Evolutionary conservation across 2,113 vertebrate species (phyloP).

Genomic region (Stegastes partitus): DNA sequence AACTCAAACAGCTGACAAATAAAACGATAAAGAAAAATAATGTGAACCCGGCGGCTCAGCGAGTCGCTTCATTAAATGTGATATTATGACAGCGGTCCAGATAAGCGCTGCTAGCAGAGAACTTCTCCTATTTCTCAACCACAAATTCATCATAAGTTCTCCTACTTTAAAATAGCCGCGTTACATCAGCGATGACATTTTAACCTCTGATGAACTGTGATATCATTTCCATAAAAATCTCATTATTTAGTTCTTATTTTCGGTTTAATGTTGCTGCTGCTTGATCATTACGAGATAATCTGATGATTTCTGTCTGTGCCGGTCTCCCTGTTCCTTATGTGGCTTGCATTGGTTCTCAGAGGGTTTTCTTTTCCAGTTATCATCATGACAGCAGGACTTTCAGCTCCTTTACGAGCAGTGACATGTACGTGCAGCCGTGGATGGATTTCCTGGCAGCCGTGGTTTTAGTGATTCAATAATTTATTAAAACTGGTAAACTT

Average conservation of each 20-base stretch:
- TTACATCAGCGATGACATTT: conserved; percentile 20
- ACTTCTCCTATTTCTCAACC: conserved; percentile 54
- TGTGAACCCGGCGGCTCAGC: neutral
- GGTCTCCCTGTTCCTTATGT: too few relatives aligned
- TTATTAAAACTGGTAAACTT: neutral
- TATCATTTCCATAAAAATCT: neutral
- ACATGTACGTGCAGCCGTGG: neutral
- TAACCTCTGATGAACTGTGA: conserved; percentile 22
- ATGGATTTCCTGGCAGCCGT: neutral
- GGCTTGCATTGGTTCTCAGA: too few relatives aligned
- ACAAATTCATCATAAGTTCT: conserved; percentile 21
- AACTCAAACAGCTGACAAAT: neutral
- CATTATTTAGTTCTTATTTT: conserved; percentile 1
- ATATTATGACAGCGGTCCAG: neutral
- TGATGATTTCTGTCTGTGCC: neutral
- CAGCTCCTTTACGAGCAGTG: neutral
- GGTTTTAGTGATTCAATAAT: neutral
- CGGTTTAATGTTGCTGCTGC: neutral
- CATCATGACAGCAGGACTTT: too few relatives aligned
- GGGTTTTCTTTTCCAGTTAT: too few relatives aligned
- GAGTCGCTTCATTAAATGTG: neutral
- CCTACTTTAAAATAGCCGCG: conserved; percentile 36
- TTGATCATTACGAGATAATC: neutral
- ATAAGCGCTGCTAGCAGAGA: neutral
- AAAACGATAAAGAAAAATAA: neutral